Evolutionary conservation across 2,113 vertebrate genomes (phyloP), one percentile per base, ranked within the genome.

Genomic region (Actenoides hombroni): DNA sequence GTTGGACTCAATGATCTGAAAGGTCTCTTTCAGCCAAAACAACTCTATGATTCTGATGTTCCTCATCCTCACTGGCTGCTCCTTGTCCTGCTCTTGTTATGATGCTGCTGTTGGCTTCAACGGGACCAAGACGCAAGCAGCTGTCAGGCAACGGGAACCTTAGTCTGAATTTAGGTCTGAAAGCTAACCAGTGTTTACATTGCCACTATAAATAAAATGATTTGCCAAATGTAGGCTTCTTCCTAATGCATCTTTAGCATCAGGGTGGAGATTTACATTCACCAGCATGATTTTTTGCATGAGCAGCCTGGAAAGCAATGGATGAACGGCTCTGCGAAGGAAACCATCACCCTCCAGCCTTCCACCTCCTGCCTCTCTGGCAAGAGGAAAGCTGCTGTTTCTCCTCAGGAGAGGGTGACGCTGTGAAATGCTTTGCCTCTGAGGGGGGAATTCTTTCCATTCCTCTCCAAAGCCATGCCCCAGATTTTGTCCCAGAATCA

Each of bases 301-400:
- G 16, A 76, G 46, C 26, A 65, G 63, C 51, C 71, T 82, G 82
- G 8, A 44, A 49, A 76, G 61, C 60, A 20, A 18, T 0, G 40
- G 67, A 37, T 69, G 39, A 33, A 21, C 1, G 3, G 31, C 11
- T 35, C 44, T 65, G 23, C 0, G 12, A 54, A 35, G n/a, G 39
- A 59, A 75, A 54, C 20, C 81, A 33, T 37, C 25, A 3, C 57
- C 20, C 71, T 63, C 10, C 19, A 59, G 59, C 60, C 77, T 73
- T 77, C 80, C 2, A 0, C 23, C 67, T 23, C 0, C 0, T 28
- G 44, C 61, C 23, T 19, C 42, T 21, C 63, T 1, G 0, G 63
- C 29, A 53, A 53, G 65, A 19, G 46, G 31, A 74, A 84, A 89
- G 48, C 57, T 78, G 46, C 46, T 33, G 56, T 46, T 70, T 86